Base-by-base conservation (phyloP, 2,797 vertebrate species). In the Pangasius mekongensis region DNA sequence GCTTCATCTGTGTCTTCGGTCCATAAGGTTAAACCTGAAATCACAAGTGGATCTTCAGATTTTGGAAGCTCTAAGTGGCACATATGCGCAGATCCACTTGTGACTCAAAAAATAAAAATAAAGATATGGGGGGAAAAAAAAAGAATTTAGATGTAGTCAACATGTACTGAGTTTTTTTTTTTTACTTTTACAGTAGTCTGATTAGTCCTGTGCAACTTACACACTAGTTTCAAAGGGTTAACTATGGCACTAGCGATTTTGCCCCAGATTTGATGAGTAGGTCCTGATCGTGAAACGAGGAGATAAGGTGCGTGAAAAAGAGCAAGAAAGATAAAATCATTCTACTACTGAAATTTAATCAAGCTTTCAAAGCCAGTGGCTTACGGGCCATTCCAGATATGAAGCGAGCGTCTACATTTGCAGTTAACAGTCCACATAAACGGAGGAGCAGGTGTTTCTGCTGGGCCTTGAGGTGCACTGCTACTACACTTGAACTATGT, bases 341-440 rank as follows among this genome's bases (percentile, higher is more conserved):
- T 74, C n/a, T 16, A n/a, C 83, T 81, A 62, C 52, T 49, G 10
- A 80, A 88, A 81, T 81, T 56, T 71, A 60, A 84, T 66, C 66
- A 33, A 24, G 49, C 56, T 74, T 60, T 52, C 77, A 73, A 84
- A 27, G 22, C 22, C 30, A 39, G 22, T 36, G 56, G 86, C n/a
- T 47, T 78, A 47, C 8, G 85, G 86, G 39, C 64, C 81, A 85
- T 83, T 76, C 83, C 86, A 89, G 84, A 90, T 85, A 88, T 83
- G 56, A 81, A n/a, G 47, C 66, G 27, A 86, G 83, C n/a, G 30
- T 76, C 82, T 83, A 85, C 74, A 89, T 84, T 89, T 87, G 83
- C 58, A 87, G 87, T 89, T 86, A 89, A 90, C 83, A 76, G 86
- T 89, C 86, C 91, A 89, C 81, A 89, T 80, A 91, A 90, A 87